Conservation (phyloP, 2,888 invertebrate genomes). For the Lasioglossum oenotherae region DNA sequence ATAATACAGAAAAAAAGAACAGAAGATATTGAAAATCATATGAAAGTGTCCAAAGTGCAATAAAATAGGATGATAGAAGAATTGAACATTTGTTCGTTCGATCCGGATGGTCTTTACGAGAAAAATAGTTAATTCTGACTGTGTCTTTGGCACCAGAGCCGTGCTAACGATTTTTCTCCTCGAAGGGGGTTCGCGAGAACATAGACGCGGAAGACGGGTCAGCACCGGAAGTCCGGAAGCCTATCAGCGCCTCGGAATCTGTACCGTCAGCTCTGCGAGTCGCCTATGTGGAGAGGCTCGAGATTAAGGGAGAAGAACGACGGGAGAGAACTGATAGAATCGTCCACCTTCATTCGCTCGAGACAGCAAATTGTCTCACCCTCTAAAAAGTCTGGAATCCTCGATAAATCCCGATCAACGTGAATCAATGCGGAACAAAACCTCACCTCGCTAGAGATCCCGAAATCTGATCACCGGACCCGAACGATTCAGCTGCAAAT, state of each 20-base stretch:
- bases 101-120: background rate
- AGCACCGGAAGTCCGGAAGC: constrained; percentile 78
- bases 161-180: constrained; percentile 58
- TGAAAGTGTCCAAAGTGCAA: background rate
- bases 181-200: constrained; percentile 45
- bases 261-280: constrained; percentile 78
- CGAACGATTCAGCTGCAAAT: background rate
- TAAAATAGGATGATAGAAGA: no score
- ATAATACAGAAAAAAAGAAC: background rate
- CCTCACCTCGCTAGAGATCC: background rate
- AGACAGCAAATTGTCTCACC: constrained; percentile 15
- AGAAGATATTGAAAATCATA: no score
- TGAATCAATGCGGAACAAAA: constrained; percentile 1
- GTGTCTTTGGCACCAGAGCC: constrained; percentile 51
- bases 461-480: background rate
- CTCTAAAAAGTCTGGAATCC: constrained; percentile 1
- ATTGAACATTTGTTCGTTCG: background rate
- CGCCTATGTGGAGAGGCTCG: constrained; percentile 47
- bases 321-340: constrained; percentile 33
- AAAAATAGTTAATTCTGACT: background rate
- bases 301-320: constrained; percentile 24
- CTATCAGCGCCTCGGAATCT: constrained; percentile 82
- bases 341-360: constrained; percentile 22
- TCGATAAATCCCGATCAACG: constrained; percentile 3
- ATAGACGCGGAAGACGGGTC: constrained; percentile 70